Percentiles rank a stretch among this genome's conserved stretches.
These are phyloP conservation scores for Diarsia dahlii DNA, from an alignment of 2,888 invertebrate species.

Conservation along the genomic window DNA sequence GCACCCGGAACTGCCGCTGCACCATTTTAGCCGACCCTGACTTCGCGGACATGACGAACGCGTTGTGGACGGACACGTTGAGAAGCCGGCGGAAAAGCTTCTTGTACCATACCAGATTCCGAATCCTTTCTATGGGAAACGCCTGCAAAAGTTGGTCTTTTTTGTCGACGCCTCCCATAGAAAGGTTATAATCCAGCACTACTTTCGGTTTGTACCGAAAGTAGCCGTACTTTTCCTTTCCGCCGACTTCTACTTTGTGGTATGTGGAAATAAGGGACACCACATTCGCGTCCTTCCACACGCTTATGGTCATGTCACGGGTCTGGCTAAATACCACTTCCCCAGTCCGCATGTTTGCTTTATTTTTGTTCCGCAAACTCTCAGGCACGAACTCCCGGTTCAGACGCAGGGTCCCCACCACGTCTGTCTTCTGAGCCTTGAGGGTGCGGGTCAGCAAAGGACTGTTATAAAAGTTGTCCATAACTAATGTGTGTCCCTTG, in stretches of 20 bases:
- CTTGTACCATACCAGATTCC: constrained; percentile 2
- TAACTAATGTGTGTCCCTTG: too few relatives aligned
- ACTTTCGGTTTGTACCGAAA: background rate
- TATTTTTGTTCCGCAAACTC: background rate
- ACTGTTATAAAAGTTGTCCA: too few relatives aligned
- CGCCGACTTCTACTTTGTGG: background rate
- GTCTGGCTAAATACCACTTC: constrained; percentile 3
- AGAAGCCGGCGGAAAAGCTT: constrained; percentile 10
- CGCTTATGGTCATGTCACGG: background rate
- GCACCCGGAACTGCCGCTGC: background rate
- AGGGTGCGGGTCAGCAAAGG: too few relatives aligned
- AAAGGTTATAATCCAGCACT: background rate
- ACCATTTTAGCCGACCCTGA: background rate
- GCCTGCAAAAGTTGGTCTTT: background rate
- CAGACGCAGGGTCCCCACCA: too few relatives aligned
- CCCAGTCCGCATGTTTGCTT: constrained; percentile 1
- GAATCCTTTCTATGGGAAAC: constrained; percentile 5
- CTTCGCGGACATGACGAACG: background rate
- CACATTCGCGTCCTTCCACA: constrained; percentile 9
- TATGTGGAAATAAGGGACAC: background rate
- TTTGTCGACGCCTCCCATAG: constrained; percentile 11
- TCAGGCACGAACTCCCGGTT: constrained; percentile 8
- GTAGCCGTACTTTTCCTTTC: background rate
- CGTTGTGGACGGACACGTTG: constrained; percentile 16
- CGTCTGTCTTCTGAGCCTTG: too few relatives aligned